Percentiles rank a stretch among this genome's conserved stretches.
phyloP scores from a whole-genome alignment of 2,888 invertebrate species.

The Mamestra brassicae region DNA sequence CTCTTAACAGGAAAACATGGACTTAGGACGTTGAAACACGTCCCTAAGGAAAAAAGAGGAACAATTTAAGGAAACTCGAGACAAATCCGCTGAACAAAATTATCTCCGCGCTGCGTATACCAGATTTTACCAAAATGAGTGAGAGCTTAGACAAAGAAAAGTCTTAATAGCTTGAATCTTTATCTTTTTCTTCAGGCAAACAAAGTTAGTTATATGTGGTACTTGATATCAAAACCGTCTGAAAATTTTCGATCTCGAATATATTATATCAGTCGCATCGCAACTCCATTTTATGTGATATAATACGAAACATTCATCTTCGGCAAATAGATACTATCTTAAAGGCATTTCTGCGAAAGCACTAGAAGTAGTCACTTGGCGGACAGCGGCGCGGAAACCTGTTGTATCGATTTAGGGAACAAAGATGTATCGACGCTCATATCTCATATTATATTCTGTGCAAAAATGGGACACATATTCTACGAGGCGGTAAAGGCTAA shows the following conservation, averaged over 20 bases:
- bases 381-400: slow-evolving; percentile 7
- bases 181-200: neutral
- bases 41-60: slow-evolving; percentile 53
- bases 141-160: slow-evolving; percentile 7
- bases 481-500: neutral
- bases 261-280: neutral
- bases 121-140: slow-evolving; percentile 36
- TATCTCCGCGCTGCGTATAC: slow-evolving; percentile 40
- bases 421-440: slow-evolving; percentile 16
- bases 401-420: slow-evolving; percentile 24
- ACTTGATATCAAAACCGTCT: neutral
- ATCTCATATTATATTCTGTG: slow-evolving; percentile 3
- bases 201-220: neutral
- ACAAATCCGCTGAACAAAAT: slow-evolving; percentile 44
- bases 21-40: slow-evolving; percentile 56
- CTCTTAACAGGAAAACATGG: slow-evolving; percentile 55
- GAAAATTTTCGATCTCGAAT: neutral
- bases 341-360: slow-evolving; percentile 12
- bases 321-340: slow-evolving; percentile 19
- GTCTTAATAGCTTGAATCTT: slow-evolving; percentile 1
- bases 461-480: slow-evolving; percentile 1
- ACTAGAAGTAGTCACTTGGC: slow-evolving; percentile 6
- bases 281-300: slow-evolving; percentile 9
- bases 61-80: slow-evolving; percentile 42
- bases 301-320: slow-evolving; percentile 16